These are phyloP conservation scores for Lepetodrilus schrolli DNA, from an alignment of 2,888 invertebrate species.

Conservation along the genomic window DNA sequence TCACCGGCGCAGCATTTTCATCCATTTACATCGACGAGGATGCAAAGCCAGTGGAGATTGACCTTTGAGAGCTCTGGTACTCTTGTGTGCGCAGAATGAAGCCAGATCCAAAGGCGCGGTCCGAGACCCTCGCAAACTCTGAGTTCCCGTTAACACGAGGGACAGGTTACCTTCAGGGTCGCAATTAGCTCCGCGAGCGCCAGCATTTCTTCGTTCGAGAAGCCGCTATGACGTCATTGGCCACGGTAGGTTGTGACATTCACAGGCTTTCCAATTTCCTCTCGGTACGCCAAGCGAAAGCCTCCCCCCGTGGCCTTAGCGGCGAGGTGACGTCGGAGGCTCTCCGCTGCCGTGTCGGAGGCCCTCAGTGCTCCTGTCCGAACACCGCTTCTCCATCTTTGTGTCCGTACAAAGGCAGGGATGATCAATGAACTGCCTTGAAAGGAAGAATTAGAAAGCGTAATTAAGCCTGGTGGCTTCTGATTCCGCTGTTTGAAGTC, in stretches of 20 bases:
- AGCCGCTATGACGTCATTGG: slow-evolving; percentile 11
- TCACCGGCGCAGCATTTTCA: too few relatives aligned
- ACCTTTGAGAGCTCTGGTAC: not conserved
- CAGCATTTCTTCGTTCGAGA: not conserved
- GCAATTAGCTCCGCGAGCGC: not conserved
- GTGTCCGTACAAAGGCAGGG: too few relatives aligned
- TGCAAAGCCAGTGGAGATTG: not conserved
- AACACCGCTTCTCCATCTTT: too few relatives aligned
- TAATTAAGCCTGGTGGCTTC: not conserved
- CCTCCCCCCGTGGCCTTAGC: not conserved
- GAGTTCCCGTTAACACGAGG: not conserved
- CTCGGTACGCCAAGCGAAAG: not conserved
- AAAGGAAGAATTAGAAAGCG: slow-evolving; percentile 9
- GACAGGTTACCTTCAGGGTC: not conserved
- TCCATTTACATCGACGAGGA: not conserved
- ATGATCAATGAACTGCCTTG: not conserved
- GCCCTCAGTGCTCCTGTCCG: too few relatives aligned
- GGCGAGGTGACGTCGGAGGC: not conserved
- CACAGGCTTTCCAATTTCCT: slow-evolving; percentile 20
- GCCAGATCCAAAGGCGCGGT: too few relatives aligned
- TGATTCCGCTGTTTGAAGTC: not conserved
- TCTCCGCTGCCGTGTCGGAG: not conserved
- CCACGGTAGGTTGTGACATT: not conserved
- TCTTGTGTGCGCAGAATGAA: too few relatives aligned
- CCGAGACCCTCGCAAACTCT: too few relatives aligned